These are phyloP conservation scores for Busseola fusca DNA, from an alignment of 2,888 invertebrate genomes.

Conservation along the genomic window DNA sequence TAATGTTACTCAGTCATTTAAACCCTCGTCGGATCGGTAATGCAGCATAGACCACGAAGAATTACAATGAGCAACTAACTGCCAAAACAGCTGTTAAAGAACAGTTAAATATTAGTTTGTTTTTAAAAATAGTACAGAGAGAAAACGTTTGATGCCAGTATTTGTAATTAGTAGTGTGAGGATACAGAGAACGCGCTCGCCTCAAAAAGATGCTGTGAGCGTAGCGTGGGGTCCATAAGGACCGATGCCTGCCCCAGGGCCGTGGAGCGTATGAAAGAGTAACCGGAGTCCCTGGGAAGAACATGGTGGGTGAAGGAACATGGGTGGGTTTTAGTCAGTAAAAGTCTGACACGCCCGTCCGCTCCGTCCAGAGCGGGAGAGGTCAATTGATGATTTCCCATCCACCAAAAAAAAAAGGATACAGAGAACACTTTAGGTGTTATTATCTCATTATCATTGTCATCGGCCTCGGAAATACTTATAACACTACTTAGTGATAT, in stretches of 20 bases:
- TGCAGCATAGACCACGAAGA: slow-evolving; percentile 27
- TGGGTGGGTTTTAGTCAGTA: too few relatives aligned
- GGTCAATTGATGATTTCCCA: too few relatives aligned
- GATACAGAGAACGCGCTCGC: not conserved
- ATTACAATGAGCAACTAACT: slow-evolving; percentile 24
- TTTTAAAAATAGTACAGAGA: not conserved
- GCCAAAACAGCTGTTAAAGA: slow-evolving; percentile 29
- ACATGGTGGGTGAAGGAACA: too few relatives aligned
- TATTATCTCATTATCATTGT: not conserved
- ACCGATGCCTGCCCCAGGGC: too few relatives aligned
- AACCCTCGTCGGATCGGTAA: slow-evolving; percentile 31
- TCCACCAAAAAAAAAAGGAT: too few relatives aligned
- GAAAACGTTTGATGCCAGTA: not conserved
- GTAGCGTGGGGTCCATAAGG: too few relatives aligned
- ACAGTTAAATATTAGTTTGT: slow-evolving; percentile 26
- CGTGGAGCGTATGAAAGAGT: too few relatives aligned
- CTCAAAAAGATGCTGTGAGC: too few relatives aligned
- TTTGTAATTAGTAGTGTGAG: not conserved
- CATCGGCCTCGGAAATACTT: not conserved
- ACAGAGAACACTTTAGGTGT: not conserved
- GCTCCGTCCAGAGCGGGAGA: too few relatives aligned
- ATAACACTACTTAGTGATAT: not conserved
- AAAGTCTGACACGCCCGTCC: too few relatives aligned
- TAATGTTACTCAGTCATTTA: not conserved
- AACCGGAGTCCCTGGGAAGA: too few relatives aligned